Base-by-base conservation (phyloP, 2,113 vertebrate species). In the Muscicapa adusta region DNA sequence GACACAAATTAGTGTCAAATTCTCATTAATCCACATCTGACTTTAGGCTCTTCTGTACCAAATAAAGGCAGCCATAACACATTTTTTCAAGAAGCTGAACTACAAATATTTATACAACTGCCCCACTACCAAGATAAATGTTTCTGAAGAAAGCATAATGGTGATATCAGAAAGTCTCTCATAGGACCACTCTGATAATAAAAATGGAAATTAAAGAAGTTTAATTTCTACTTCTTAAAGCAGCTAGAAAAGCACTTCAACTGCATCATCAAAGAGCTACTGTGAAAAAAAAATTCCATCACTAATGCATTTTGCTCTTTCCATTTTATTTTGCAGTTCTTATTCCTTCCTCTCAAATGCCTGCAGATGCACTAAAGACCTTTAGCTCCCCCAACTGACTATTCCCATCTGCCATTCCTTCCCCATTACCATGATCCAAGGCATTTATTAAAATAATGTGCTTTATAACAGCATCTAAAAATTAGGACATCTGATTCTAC, bases 301-400 rank as follows among this genome's bases (percentile, higher is more conserved):
- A 5, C 25, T 80, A 88, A 77, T 15, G 38, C 50, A 78, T 84
- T 91, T 92, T 93, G 79, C 47, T 73, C 47, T 72, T 91, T 85
- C 74, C 42, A 10, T 74, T 75, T 86, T 31, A 88, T 91, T 94
- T 92, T 66, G 18, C 28, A 77, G 47, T 50, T 81, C 34, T 73
- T 65, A 83, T 4, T 84, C 58, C 38, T 83, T 48, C 56, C 38
- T 18, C 25, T 75, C 56, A 50, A 62, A 47, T 12, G 23, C 25
- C 77, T 28, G 20, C 58, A 94, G 57, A 62, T 67, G 20, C 86
- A 93, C 33, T 33, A 23, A 34, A 78, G 96, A 95, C 77, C 92
- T 42, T 93, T 92, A 95, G 97, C 97, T 97, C 98, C 98, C 96
- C 97, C 97, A 97, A 1, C 88, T 96, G 98, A 95, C 93, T 93